phyloP scores from a whole-genome alignment of 2,797 vertebrate genomes.

The Muscicapa striata region DNA sequence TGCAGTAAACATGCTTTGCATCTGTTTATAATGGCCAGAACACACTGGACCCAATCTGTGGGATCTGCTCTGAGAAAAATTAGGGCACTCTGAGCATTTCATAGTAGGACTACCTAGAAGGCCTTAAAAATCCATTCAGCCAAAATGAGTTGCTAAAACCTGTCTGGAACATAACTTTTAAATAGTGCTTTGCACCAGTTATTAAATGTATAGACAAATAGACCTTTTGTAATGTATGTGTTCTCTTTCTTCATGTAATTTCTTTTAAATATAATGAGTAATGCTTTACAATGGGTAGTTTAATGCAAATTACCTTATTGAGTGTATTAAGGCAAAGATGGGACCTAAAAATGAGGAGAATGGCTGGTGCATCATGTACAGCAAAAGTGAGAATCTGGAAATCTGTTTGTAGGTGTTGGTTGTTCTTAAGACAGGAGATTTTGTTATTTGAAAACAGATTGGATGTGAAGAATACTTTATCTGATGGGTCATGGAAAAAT shows the following conservation, averaged over 20 bases:
- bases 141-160: not conserved
- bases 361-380: fast-evolving
- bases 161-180: not conserved
- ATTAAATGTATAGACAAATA: not conserved
- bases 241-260: not conserved
- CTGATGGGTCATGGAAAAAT: not conserved
- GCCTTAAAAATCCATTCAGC: not conserved
- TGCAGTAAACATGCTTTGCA: not conserved
- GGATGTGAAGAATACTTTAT: not conserved
- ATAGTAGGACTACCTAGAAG: not conserved
- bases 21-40: not conserved
- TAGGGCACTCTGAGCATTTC: not conserved
- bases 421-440: not conserved
- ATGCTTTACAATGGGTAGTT: not conserved
- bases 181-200: not conserved
- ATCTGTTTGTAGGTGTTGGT: not conserved
- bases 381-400: not conserved
- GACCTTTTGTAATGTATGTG: not conserved
- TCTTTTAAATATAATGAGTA: not conserved
- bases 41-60: not conserved
- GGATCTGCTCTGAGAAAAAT: not conserved
- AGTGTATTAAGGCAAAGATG: not conserved
- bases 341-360: not conserved
- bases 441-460: not conserved
- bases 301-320: not conserved